Percentiles rank a stretch among this genome's conserved stretches.
Evolutionary conservation across 1,140 invertebrate genomes (phyloP).

Genomic region (Macrobrachium rosenbergii): DNA sequence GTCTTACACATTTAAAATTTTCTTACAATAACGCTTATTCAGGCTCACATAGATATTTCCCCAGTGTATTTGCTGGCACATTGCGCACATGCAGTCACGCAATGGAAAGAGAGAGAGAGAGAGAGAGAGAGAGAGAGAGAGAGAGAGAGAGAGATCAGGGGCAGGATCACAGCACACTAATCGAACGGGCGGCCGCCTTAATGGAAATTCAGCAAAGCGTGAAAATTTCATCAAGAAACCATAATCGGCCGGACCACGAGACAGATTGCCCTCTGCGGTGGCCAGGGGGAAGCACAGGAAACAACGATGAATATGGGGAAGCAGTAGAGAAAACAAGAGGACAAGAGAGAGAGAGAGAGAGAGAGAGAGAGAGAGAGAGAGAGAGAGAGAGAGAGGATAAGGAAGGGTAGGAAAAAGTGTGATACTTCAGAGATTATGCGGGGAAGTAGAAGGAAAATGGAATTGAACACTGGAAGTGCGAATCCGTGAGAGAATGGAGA

Average conservation of each 20-base stretch:
- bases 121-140: slow-evolving; percentile 42
- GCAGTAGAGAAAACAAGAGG: slow-evolving; percentile 35
- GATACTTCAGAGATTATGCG: too few species aligned
- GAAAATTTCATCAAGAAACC: slow-evolving; percentile 67
- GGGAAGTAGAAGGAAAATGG: not conserved
- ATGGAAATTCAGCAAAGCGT: slow-evolving; percentile 67
- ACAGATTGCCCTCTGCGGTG: slow-evolving; percentile 64
- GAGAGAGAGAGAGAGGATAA: not conserved
- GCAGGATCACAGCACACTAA: slow-evolving; percentile 63
- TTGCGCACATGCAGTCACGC: slow-evolving; percentile 33
- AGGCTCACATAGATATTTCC: slow-evolving; percentile 13
- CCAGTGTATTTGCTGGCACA: slow-evolving; percentile 9
- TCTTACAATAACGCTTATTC: not conserved
- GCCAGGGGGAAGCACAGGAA: slow-evolving; percentile 25
- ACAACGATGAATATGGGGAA: slow-evolving; percentile 44
- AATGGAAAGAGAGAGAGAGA: not conserved
- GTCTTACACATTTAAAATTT: not conserved
- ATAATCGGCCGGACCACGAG: slow-evolving; percentile 66
- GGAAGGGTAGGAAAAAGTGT: not conserved
- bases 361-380: not conserved
- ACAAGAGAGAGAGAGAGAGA: slow-evolving; percentile 14
- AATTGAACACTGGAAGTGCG: not conserved
- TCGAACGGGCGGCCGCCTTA: slow-evolving; percentile 65
- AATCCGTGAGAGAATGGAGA: not conserved
- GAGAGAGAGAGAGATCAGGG: slow-evolving; percentile 56